These are phyloP conservation scores for Dicaeum eximium DNA, from an alignment of 2,113 vertebrate genomes.

Conservation along the genomic window DNA sequence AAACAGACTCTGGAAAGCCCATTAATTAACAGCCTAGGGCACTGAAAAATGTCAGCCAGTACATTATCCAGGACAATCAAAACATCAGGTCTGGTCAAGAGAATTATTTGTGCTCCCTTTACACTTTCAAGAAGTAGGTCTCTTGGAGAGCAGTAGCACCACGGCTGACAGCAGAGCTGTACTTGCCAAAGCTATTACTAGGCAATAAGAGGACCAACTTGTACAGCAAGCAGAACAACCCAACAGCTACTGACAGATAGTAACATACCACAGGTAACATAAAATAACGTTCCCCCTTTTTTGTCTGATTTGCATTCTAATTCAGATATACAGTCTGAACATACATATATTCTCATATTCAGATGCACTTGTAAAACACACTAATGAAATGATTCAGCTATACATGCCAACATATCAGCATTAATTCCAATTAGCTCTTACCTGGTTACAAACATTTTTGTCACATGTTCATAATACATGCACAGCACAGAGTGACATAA, in stretches of 20 bases:
- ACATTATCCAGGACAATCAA: neutral
- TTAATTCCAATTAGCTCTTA: neutral
- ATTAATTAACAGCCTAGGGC: neutral
- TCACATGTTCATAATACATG: neutral
- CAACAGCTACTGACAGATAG: neutral
- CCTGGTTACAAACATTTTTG: neutral
- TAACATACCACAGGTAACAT: accelerated
- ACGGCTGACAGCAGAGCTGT: neutral
- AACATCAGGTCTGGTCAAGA: neutral
- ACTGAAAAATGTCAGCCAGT: neutral
- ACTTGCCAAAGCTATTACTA: neutral
- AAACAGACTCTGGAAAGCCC: neutral
- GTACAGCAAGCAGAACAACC: neutral
- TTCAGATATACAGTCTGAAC: neutral
- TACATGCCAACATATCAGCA: neutral
- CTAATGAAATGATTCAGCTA: neutral
- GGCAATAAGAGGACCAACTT: neutral
- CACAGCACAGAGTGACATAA: neutral
- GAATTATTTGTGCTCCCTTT: neutral
- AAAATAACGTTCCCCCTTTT: neutral
- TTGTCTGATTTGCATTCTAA: neutral
- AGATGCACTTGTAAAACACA: neutral
- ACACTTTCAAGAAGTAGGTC: neutral
- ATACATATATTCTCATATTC: neutral
- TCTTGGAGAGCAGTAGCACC: neutral